A percentile compares a stretch with the other conserved stretches of the same genome.
These are phyloP conservation scores for Unio pictorum DNA, from an alignment of 2,888 invertebrate genomes.

Conservation along the genomic window DNA sequence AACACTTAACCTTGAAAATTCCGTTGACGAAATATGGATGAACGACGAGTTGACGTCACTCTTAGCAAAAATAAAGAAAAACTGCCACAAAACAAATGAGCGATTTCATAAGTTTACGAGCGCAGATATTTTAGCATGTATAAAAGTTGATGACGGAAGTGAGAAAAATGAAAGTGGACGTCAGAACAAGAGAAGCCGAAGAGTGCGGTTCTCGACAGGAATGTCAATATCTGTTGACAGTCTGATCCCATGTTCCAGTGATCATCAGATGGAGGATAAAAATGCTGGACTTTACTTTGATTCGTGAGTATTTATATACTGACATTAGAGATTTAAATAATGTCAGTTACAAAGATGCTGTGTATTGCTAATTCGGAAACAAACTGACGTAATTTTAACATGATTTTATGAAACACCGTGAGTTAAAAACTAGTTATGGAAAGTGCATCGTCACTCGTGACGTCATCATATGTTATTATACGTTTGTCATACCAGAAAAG, in stretches of 20 bases:
- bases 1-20: no score
- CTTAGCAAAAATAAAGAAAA: conserved; percentile 13
- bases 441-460: no score
- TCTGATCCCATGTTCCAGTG: conserved; percentile 4
- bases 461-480: no score
- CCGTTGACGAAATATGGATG: not conserved
- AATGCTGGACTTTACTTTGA: not conserved
- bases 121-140: conserved; percentile 27
- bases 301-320: no score
- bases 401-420: no score
- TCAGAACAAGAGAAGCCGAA: conserved; percentile 2
- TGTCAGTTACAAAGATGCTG: no score
- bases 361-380: no score
- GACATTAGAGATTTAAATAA: no score
- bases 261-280: not conserved
- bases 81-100: conserved; percentile 12
- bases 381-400: no score
- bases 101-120: conserved; percentile 8
- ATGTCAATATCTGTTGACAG: conserved; percentile 10
- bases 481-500: no score
- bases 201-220: conserved; percentile 16
- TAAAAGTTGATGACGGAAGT: conserved; percentile 14
- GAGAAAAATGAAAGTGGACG: not conserved
- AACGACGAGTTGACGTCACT: conserved; percentile 15
- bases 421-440: no score